Evolutionary conservation across 1,140 invertebrate genomes (phyloP).

Genomic region (Drosophila athabasca): DNA sequence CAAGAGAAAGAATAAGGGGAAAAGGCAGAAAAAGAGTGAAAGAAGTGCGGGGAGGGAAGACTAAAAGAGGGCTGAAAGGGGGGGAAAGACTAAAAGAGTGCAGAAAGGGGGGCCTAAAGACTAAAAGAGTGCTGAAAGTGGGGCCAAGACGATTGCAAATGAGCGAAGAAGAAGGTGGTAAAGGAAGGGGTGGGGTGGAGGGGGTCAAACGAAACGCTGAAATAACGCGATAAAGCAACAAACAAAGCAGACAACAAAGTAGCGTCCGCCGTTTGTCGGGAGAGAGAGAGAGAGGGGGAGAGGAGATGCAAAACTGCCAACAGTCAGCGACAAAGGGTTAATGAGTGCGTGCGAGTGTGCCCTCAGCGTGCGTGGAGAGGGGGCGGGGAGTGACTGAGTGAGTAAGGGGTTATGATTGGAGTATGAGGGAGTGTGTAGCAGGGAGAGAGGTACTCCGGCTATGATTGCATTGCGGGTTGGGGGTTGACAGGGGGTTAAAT

Average conservation of each 20-base stretch:
- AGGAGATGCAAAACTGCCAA: background rate
- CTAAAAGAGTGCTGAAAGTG: too few species aligned
- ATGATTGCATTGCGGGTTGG: background rate
- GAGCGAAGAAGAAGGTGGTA: too few species aligned
- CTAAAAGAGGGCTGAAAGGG: too few species aligned
- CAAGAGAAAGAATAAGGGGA: too few species aligned
- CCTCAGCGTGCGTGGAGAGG: background rate
- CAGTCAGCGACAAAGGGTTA: slow-evolving; percentile 49
- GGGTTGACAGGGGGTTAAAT: slow-evolving; percentile 17
- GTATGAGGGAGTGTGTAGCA: background rate
- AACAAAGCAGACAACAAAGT: slow-evolving; percentile 27
- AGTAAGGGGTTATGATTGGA: background rate
- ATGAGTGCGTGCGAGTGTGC: slow-evolving; percentile 50
- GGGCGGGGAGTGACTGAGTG: background rate
- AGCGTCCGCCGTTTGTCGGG: slow-evolving; percentile 1
- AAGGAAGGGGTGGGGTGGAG: too few species aligned
- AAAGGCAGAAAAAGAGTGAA: too few species aligned
- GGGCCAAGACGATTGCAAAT: too few species aligned
- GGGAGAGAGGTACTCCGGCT: background rate
- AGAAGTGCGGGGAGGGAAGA: too few species aligned
- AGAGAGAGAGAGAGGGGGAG: background rate
- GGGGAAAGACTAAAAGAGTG: too few species aligned
- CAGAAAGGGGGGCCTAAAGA: too few species aligned
- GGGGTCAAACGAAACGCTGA: too few species aligned
- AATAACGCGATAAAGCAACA: slow-evolving; percentile 14